Percentiles rank a stretch among this genome's conserved stretches.
Evolutionary conservation across 2,888 invertebrate species (phyloP).

Genomic region (Heliconius ethilla): DNA sequence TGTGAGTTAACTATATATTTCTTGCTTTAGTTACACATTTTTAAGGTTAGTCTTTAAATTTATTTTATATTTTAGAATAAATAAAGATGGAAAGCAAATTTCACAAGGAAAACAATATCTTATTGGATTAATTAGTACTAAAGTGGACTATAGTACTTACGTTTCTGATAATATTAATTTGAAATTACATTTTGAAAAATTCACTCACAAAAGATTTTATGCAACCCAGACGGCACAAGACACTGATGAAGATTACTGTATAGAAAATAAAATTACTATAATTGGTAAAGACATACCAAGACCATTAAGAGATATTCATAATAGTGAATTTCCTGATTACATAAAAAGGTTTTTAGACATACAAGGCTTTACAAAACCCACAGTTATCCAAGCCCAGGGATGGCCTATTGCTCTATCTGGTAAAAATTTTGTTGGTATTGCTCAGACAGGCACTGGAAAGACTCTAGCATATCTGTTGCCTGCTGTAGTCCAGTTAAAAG

Average conservation of each 20-base stretch:
- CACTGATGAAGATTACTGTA: conserved; percentile 84
- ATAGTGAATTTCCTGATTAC: conserved; percentile 87
- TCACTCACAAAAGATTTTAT: conserved; percentile 54
- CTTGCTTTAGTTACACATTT: not conserved
- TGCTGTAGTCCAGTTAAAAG: conserved; percentile 91
- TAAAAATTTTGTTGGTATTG: conserved; percentile 91
- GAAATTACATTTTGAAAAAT: conserved; percentile 37
- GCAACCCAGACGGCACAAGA: conserved; percentile 59
- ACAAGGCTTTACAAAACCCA: conserved; percentile 87
- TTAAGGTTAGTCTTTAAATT: conserved; percentile 20
- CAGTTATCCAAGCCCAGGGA: conserved; percentile 91
- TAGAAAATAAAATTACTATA: conserved; percentile 86
- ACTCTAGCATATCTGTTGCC: conserved; percentile 90
- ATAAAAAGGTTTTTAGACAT: conserved; percentile 83
- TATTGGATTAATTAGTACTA: conserved; percentile 29
- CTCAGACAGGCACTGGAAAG: conserved; percentile 91
- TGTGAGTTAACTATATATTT: conserved; percentile 60
- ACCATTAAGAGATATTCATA: conserved; percentile 88
- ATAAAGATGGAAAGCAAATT: conserved; percentile 51
- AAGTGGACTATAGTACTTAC: conserved; percentile 24
- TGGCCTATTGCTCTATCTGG: conserved; percentile 93
- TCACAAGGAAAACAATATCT: conserved; percentile 44
- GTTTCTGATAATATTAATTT: conserved; percentile 12
- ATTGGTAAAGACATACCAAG: conserved; percentile 87
- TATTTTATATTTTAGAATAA: conserved; percentile 53